A percentile compares a stretch with the other conserved stretches of the same genome.
phyloP scores from a whole-genome alignment of 1,140 invertebrate species.

The Dufourea novaeangliae region DNA sequence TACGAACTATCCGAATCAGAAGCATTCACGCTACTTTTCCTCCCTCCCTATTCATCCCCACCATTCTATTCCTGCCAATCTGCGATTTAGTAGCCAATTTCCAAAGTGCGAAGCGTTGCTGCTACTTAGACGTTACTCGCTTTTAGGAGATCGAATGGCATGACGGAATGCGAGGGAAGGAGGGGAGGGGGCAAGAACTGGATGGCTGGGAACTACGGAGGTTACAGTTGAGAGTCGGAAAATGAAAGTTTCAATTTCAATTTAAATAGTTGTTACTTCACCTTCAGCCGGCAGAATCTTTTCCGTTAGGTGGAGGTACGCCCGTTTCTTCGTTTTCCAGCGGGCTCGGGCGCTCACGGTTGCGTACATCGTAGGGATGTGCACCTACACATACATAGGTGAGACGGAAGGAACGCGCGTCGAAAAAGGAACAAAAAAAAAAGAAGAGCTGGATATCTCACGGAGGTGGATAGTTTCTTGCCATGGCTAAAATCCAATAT shows the following conservation, averaged over 20 bases:
- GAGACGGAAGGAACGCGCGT: not conserved
- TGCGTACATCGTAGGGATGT: constrained; percentile 7
- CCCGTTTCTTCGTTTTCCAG: constrained; percentile 4
- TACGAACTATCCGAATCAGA: constrained; percentile 68
- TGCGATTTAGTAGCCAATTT: constrained; percentile 75
- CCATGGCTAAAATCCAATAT: constrained; percentile 59
- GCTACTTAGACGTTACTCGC: constrained; percentile 66
- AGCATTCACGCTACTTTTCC: constrained; percentile 55
- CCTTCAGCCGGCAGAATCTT: constrained; percentile 36
- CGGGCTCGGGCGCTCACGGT: constrained; percentile 6
- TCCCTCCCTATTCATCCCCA: not conserved
- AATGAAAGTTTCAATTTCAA: constrained; percentile 72
- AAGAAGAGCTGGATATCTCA: not conserved
- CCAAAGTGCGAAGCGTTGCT: constrained; percentile 74
- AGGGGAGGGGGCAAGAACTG: constrained; percentile 1
- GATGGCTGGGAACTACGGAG: no score
- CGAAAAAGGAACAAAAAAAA: not conserved
- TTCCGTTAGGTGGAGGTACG: constrained; percentile 29
- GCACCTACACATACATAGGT: no score
- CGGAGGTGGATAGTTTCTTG: constrained; percentile 46
- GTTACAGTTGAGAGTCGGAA: constrained; percentile 52
- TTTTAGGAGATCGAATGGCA: constrained; percentile 67
- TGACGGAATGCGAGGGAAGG: constrained; percentile 42
- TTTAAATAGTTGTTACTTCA: constrained; percentile 70
- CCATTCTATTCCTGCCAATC: constrained; percentile 10